Evolutionary conservation across 2,888 invertebrate species (phyloP).

Genomic region (Pristionchus exspectatus): DNA sequence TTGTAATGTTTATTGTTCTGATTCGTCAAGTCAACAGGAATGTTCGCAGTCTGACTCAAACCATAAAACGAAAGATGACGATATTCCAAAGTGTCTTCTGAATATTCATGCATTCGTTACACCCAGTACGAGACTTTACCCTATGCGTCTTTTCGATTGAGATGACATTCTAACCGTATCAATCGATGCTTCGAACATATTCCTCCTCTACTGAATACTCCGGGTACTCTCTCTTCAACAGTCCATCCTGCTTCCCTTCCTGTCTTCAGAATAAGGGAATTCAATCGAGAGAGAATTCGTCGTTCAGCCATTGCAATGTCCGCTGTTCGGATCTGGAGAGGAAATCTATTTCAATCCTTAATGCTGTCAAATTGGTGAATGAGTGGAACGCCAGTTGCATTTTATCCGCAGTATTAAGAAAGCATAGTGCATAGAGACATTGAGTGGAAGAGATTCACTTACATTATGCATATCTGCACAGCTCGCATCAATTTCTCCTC

Average conservation of each 20-base stretch:
- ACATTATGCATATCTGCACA: constrained; percentile 61
- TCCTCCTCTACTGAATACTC: constrained; percentile 67
- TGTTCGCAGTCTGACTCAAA: not conserved
- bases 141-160: not conserved
- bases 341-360: not conserved
- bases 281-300: constrained; percentile 66
- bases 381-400: too few species aligned
- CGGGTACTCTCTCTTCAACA: constrained; percentile 62
- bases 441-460: not conserved
- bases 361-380: too few species aligned
- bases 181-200: constrained; percentile 69
- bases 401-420: not conserved
- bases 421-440: not conserved
- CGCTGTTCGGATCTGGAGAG: constrained; percentile 60
- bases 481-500: constrained; percentile 67
- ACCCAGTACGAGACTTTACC: too few species aligned
- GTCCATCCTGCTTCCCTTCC: constrained; percentile 63
- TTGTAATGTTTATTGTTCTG: not conserved
- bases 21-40: not conserved
- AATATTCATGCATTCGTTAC: not conserved
- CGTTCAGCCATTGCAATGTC: constrained; percentile 66
- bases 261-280: constrained; percentile 61
- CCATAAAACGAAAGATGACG: not conserved
- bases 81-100: not conserved
- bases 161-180: constrained; percentile 62